These are phyloP conservation scores for Chrysomallon squamiferum DNA, from an alignment of 1,140 invertebrate genomes.

Conservation along the genomic window DNA sequence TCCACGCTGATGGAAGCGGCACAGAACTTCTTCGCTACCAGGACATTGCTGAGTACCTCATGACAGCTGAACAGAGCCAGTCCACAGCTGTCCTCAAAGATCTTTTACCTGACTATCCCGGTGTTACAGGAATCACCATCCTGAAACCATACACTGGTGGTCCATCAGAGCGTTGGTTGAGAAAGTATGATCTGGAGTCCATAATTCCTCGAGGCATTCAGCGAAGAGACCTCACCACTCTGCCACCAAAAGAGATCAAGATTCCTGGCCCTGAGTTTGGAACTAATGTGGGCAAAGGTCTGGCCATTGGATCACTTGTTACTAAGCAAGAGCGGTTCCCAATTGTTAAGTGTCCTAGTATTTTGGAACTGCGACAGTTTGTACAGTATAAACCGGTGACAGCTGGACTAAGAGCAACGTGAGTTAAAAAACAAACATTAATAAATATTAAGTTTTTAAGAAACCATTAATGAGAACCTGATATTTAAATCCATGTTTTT, in stretches of 20 bases:
- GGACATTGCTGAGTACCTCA: constrained; percentile 58
- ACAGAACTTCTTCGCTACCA: constrained; percentile 56
- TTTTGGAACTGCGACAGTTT: constrained; percentile 56
- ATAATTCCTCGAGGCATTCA: constrained; percentile 59
- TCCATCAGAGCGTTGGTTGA: constrained; percentile 56
- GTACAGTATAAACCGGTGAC: constrained; percentile 59
- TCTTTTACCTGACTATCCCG: constrained; percentile 54
- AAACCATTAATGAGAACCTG: no score
- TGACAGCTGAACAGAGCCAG: constrained; percentile 52
- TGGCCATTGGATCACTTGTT: constrained; percentile 46
- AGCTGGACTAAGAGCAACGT: constrained; percentile 42
- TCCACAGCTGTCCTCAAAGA: constrained; percentile 59
- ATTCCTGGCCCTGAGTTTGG: constrained; percentile 56
- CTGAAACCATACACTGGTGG: constrained; percentile 53
- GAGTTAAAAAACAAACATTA: no score
- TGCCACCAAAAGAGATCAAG: constrained; percentile 58
- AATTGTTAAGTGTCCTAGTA: constrained; percentile 53
- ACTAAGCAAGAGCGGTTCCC: constrained; percentile 31
- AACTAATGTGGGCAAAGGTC: constrained; percentile 55
- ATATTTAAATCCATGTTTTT: no score
- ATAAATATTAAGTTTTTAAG: background rate
- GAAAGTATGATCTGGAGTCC: constrained; percentile 56
- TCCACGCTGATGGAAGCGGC: constrained; percentile 60
- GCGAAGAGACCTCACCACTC: constrained; percentile 55
- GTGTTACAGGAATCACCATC: constrained; percentile 55